These are phyloP conservation scores for Trichoplax adhaerens DNA, from an alignment of 37 sponge, comb jelly and placozoan genomes.

Conservation along the genomic window DNA sequence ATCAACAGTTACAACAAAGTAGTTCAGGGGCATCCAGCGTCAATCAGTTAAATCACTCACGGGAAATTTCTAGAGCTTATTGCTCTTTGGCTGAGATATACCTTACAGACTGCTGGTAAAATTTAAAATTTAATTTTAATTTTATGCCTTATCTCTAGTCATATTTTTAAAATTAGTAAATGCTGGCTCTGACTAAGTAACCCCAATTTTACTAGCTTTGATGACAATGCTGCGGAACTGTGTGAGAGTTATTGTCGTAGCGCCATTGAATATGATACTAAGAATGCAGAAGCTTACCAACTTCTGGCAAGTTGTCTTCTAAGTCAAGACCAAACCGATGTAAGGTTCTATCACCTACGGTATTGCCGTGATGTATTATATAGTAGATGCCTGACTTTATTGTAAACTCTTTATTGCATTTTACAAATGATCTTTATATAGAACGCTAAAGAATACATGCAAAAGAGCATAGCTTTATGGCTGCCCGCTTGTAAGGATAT, in stretches of 20 bases:
- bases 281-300: constrained; percentile 56
- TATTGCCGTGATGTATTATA: too few species aligned
- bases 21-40: too few species aligned
- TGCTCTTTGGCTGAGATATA: constrained; percentile 58
- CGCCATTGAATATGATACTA: constrained; percentile 28
- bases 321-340: constrained; percentile 24
- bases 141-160: neutral
- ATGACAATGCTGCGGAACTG: constrained; percentile 21
- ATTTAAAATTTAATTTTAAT: neutral
- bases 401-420: neutral
- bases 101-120: constrained; percentile 50
- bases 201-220: constrained; percentile 17
- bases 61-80: constrained; percentile 38
- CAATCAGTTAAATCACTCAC: too few species aligned
- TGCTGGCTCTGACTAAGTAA: too few species aligned
- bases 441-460: constrained; percentile 26
- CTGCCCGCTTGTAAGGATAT: constrained; percentile 9
- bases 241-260: constrained; percentile 38
- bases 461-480: constrained; percentile 39
- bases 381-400: neutral
- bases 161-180: neutral
- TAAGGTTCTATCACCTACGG: neutral
- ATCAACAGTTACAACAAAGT: too few species aligned
- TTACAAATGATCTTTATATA: constrained; percentile 4
- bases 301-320: constrained; percentile 39